Evolutionary conservation across 2,888 invertebrate species (phyloP).

Genomic region (Limenitis camilla): DNA sequence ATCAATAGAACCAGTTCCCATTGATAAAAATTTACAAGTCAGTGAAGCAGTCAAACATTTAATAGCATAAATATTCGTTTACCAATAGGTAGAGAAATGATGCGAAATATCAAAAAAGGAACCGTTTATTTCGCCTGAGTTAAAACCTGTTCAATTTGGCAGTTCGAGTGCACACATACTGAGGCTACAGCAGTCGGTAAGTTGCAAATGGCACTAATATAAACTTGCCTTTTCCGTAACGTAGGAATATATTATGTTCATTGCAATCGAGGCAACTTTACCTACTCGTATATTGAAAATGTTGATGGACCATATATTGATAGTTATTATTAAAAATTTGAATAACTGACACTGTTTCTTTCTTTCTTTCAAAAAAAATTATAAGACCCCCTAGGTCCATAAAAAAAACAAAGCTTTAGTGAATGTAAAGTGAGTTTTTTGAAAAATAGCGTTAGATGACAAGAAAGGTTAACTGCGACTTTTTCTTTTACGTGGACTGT

Average conservation of each 20-base stretch:
- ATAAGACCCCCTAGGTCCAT: too few species aligned
- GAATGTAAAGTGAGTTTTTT: too few species aligned
- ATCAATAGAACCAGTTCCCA: too few species aligned
- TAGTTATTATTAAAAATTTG: slow-evolving; percentile 25
- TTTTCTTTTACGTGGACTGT: too few species aligned
- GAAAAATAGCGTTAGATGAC: too few species aligned
- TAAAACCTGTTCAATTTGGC: slow-evolving; percentile 60
- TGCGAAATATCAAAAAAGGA: slow-evolving; percentile 40
- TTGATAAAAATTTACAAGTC: too few species aligned
- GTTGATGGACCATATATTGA: slow-evolving; percentile 29
- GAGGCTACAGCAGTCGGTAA: slow-evolving; percentile 44
- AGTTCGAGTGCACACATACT: slow-evolving; percentile 46
- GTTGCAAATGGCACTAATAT: slow-evolving; percentile 64
- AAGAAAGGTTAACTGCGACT: too few species aligned
- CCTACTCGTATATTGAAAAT: slow-evolving; percentile 32
- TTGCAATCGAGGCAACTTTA: slow-evolving; percentile 46
- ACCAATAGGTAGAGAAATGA: slow-evolving; percentile 33
- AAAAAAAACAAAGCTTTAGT: too few species aligned
- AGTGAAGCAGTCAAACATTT: background rate
- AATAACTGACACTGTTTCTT: too few species aligned
- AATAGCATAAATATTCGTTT: slow-evolving; percentile 11
- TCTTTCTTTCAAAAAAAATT: too few species aligned
- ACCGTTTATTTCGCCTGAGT: slow-evolving; percentile 52
- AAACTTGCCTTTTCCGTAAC: slow-evolving; percentile 43
- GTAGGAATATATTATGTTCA: slow-evolving; percentile 29